These are phyloP conservation scores for Endomychus coccineus DNA, from an alignment of 2,888 invertebrate species.

Conservation along the genomic window DNA sequence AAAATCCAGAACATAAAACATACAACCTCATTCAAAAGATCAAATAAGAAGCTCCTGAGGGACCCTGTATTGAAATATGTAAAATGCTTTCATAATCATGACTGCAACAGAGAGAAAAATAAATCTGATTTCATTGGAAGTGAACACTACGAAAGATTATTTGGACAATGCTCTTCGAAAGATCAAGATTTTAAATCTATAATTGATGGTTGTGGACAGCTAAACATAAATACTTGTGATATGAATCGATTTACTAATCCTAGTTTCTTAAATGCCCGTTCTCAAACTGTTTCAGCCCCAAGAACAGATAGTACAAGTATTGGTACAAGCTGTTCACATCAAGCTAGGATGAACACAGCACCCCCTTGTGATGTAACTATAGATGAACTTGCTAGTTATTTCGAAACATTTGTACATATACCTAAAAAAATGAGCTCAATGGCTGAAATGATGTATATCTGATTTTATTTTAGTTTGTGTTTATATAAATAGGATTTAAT, in stretches of 20 bases:
- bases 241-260: constrained; percentile 28
- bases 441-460: constrained; percentile 99
- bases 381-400: constrained; percentile 91
- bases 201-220: constrained; percentile 40
- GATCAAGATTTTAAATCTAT: constrained; percentile 41
- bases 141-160: constrained; percentile 29
- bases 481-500: constrained; percentile 12
- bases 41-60: constrained; percentile 45
- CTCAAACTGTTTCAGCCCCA: constrained; percentile 18
- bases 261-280: constrained; percentile 34
- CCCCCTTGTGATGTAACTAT: constrained; percentile 82
- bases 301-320: constrained; percentile 21
- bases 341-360: constrained; percentile 54
- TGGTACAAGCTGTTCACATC: constrained; percentile 63
- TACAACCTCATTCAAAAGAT: constrained; percentile 35
- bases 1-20: constrained; percentile 32
- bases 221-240: constrained; percentile 34
- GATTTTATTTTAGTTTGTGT: constrained; percentile 33
- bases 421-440: constrained; percentile 96
- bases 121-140: constrained; percentile 16
- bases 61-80: constrained; percentile 52
- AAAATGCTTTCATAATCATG: constrained; percentile 30
- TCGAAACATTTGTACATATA: constrained; percentile 92
- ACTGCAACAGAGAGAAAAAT: constrained; percentile 13
- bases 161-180: constrained; percentile 32